Evolutionary conservation across 2,888 invertebrate species (phyloP), one percentile per base, ranked within the genome.

Genomic region (Andrena praecox): DNA sequence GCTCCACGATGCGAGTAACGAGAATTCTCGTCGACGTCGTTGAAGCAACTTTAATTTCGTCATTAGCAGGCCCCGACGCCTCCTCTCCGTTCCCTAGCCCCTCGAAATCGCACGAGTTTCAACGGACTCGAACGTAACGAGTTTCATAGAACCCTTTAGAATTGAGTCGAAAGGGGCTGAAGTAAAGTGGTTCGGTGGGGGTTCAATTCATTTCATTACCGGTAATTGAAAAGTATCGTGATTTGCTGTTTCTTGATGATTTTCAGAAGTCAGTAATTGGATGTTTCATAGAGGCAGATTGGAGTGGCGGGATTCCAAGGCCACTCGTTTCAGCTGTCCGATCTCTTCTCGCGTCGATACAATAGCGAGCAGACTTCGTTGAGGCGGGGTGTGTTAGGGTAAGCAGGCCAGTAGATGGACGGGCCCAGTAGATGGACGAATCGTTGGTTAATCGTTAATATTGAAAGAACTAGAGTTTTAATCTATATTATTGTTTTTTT

Each of bases 41-140:
- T 77, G 64, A 29, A 73, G 80, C 33, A 64, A 72, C 73, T 72
- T 80, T 80, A 80, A 80, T 80, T 72, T 68, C 80, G 73, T 73
- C 80, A 73, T 80, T 80, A 80, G 63, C 73, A 50, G 63, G 35
- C 24, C 24, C 35, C 66, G 62, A 60, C 8, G 50, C 27, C 48
- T 1, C 12, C 5, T 16, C 27, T 2, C 1, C 8, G 31, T 0
- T 2, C 10, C 8, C 52, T 8, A 8, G 20, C 31, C 8, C 59
- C 24, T 31, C 29, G 42, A 60, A 64, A 50, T 79, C 64, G 31
- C 70, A 42, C 42, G 64, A 66, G 79, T 79, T 78, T 79, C 71
- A 64, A 71, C 66, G 71, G 54, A 54, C 33, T 35, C 63, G 50
- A 67, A 72, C 62, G 56, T 80, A 80, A 80, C 79, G 80, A 80